Evolutionary conservation across 2,888 invertebrate genomes (phyloP), one percentile per base, ranked within the genome.

Genomic region (Odontocerum albicorne): DNA sequence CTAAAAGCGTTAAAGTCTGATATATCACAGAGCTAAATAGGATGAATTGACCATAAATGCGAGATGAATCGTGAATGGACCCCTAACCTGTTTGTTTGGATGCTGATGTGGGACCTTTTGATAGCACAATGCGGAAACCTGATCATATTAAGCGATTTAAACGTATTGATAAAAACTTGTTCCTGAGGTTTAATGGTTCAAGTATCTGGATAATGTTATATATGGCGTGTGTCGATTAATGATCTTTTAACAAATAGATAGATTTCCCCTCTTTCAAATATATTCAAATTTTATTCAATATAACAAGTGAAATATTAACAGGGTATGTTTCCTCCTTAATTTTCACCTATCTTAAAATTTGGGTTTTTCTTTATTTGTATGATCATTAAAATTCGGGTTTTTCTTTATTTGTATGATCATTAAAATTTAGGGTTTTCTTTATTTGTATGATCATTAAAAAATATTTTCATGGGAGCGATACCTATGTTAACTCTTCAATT

Each of bases 21-120:
- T 40, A 21, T 12, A 13, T 39, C 21, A 16, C 17, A 36, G 21
- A 36, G 27, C 40, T 39, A 46, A 46, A 45, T 38, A 19, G 36
- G 22, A 44, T 50, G 40, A 49, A 44, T 44, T 43, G 49, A 40
- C 50, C 50, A 10, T 40, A 49, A 3, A 55, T 44, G 20, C 2
- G 20, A 31, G 50, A 33, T 49, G 19, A 49, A 49, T 49, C 16
- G 22, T 40, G 31, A 20, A 17, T 31, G 3, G 8, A 27, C n/a
- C 16, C 32, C 31, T 15, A 17, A 22, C 16, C 15, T 21, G 45
- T 50, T 55, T 44, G 8, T 44, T 32, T 33, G 49, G 55, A 55
- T 44, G 55, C 55, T 55, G 56, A 21, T 46, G 38, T 51, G 49
- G 49, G 49, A 55, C 55, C 51, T 38, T 13, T 52, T 8, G 19